Evolutionary conservation across 2,888 invertebrate genomes (phyloP), one percentile per base, ranked within the genome.

Genomic region (Neoaliturus tenellus): DNA sequence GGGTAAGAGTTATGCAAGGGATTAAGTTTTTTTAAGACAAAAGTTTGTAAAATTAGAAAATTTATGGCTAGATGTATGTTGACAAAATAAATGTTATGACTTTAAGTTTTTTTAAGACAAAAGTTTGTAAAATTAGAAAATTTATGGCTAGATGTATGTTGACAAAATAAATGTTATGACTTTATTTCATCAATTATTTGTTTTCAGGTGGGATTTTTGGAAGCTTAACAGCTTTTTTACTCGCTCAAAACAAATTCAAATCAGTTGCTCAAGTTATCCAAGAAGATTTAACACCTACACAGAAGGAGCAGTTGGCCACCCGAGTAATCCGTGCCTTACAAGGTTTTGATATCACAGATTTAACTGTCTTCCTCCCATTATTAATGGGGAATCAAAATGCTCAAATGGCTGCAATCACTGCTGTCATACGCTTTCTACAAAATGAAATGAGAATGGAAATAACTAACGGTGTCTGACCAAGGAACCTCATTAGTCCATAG

Each of bases 171-270:
- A n/a, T n/a, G n/a, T n/a, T n/a, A n/a, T n/a, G n/a, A n/a, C n/a
- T n/a, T n/a, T n/a, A n/a, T n/a, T n/a, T n/a, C n/a, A n/a, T n/a
- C n/a, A n/a, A n/a, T n/a, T 8, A 39, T 39, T 44, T 44, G 2
- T 44, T 80, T 80, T 14, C 55, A 81, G 81, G 81, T 25, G 67
- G 81, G 12, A 44, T 81, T 4, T 41, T 44, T 20, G 81, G 81
- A 33, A 62, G 81, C 31, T 20, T 81, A 14, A 25, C 67, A 58
- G 67, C 67, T 25, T 62, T 33, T 44, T 58, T 44, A 12, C 44
- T 48, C 8, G 39, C 81, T 2, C 62, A 81, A 81, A 23, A 44
- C 25, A 81, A 81, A n/a, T 81, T 81, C 25, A 62, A 39, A 39
- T 58, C 81, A 12, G 20, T 81, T 41, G 67, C 62, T 81, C 41